phyloP scores from a whole-genome alignment of 92 coral and sea anemone species.

The Metridium senile region DNA sequence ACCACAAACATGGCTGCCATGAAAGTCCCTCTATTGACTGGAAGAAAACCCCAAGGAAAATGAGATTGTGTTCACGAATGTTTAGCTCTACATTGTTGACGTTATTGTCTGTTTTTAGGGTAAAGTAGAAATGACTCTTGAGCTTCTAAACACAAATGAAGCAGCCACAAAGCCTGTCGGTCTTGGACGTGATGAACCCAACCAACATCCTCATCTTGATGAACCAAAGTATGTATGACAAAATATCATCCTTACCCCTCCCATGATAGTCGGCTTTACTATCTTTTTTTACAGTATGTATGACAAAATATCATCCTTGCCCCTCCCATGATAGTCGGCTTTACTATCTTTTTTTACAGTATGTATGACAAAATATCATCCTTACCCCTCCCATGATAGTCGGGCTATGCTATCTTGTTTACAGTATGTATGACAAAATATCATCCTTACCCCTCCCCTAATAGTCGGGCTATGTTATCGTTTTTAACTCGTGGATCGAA shows the following conservation, averaged over 20 bases:
- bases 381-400: background rate
- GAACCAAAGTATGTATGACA: conserved; percentile 83
- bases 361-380: conserved; percentile 22
- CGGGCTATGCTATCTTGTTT: background rate
- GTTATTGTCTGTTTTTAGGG: conserved; percentile 59
- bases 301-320: background rate
- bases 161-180: conserved; percentile 81
- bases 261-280: background rate
- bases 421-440: conserved; percentile 61
- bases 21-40: no score
- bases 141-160: conserved; percentile 66
- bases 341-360: conserved; percentile 50
- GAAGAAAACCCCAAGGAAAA: no score
- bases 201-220: conserved; percentile 81
- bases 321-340: background rate
- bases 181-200: conserved; percentile 94
- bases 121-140: conserved; percentile 93
- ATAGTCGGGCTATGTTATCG: no score
- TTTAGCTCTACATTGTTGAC: no score
- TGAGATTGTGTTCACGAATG: no score
- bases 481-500: no score
- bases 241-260: background rate
- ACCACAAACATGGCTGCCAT: no score
- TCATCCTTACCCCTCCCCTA: background rate
- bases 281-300: conserved; percentile 75